A percentile compares a stretch with the other conserved stretches of the same genome.
phyloP scores from a whole-genome alignment of 1,140 invertebrate species.

The fruit fly (Drosophila melanogaster) region DNA sequence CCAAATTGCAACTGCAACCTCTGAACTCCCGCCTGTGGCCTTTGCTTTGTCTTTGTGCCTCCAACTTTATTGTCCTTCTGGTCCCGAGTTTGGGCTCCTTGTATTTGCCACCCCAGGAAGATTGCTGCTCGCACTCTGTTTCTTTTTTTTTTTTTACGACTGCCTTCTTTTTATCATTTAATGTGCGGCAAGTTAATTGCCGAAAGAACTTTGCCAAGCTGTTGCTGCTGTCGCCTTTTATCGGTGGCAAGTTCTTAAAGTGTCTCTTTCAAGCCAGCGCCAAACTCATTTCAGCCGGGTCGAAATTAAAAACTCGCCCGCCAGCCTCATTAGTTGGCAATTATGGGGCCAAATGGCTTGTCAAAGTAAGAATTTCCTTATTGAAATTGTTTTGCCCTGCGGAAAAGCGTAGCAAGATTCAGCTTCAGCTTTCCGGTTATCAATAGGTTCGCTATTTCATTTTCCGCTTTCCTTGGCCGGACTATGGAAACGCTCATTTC shows the following conservation, averaged over 20 bases:
- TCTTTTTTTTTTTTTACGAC: conserved; percentile 1
- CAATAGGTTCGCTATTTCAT: conserved; percentile 29
- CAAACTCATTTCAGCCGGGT: neutral
- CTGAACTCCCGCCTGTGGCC: conserved; percentile 28
- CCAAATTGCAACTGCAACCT: conserved; percentile 61
- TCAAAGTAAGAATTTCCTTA: conserved; percentile 62
- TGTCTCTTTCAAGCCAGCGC: neutral
- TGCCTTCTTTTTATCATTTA: conserved; percentile 64
- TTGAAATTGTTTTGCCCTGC: conserved; percentile 49
- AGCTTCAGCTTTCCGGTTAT: conserved; percentile 22
- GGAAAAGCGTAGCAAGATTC: neutral
- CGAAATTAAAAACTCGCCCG: conserved; percentile 33
- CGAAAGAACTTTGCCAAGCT: conserved; percentile 57
- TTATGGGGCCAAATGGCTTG: conserved; percentile 64
- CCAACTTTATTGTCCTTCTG: conserved; percentile 51
- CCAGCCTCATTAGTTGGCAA: conserved; percentile 62
- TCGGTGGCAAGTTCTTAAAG: conserved; percentile 57
- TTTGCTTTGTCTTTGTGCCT: conserved; percentile 49
- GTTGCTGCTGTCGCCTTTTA: conserved; percentile 57
- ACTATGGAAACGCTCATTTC: conserved; percentile 17
- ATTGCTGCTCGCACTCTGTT: neutral
- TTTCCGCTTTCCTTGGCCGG: conserved; percentile 2
- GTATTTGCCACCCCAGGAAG: neutral
- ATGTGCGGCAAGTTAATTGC: conserved; percentile 73
- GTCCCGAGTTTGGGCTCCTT: conserved; percentile 1